phyloP scores from a whole-genome alignment of 1,140 invertebrate genomes.

The Achroia grisella region DNA sequence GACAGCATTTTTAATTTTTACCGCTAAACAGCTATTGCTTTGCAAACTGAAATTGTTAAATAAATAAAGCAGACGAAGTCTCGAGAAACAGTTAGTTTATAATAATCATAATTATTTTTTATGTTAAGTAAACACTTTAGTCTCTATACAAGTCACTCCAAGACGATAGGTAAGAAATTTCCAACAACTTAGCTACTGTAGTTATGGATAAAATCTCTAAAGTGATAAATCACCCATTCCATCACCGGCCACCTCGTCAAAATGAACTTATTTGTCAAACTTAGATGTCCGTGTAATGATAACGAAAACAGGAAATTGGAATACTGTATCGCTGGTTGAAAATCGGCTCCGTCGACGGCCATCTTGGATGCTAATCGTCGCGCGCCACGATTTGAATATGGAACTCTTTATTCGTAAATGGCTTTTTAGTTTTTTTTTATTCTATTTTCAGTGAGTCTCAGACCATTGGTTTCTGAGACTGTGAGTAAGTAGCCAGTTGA shows the following conservation, averaged over 20 bases:
- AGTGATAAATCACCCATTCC: slow-evolving; percentile 52
- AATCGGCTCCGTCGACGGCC: slow-evolving; percentile 42
- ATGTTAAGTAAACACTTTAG: no score
- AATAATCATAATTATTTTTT: no score
- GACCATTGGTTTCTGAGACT: no score
- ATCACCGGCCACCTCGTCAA: slow-evolving; percentile 53
- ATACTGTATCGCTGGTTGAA: slow-evolving; percentile 62
- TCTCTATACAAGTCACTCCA: no score
- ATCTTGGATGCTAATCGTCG: slow-evolving; percentile 63
- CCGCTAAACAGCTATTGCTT: no score
- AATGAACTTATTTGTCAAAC: slow-evolving; percentile 70
- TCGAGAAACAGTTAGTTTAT: no score
- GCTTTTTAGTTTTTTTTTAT: slow-evolving; percentile 38
- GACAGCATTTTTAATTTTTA: no score
- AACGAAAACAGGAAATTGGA: slow-evolving; percentile 66
- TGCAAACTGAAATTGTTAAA: no score
- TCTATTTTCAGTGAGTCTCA: no score
- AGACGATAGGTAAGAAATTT: no score
- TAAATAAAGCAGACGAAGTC: no score
- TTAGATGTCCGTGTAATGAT: slow-evolving; percentile 56
- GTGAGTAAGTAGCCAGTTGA: slow-evolving; percentile 25
- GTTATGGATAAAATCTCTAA: slow-evolving; percentile 30
- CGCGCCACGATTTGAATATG: slow-evolving; percentile 58
- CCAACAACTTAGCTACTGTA: slow-evolving; percentile 33
- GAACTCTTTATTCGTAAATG: slow-evolving; percentile 55